A percentile compares a stretch with the other conserved stretches of the same genome.
These are phyloP conservation scores for Tyrannus savana DNA, from an alignment of 2,113 vertebrate genomes.

Conservation along the genomic window DNA sequence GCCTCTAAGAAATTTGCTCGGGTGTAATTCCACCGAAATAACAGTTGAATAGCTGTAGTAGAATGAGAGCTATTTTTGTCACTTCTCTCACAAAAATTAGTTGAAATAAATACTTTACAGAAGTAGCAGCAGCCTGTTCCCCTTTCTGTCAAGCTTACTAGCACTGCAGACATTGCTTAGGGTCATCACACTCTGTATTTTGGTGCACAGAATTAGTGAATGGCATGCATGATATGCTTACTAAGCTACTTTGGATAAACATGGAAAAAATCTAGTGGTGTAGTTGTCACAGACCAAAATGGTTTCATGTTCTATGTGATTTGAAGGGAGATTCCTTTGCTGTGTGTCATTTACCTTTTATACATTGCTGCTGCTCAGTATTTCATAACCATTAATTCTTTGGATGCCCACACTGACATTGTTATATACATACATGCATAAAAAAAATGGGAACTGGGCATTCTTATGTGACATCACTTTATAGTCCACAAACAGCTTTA, in stretches of 20 bases:
- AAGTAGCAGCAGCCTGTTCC: not conserved
- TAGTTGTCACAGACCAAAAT: constrained; percentile 68
- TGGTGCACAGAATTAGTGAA: constrained; percentile 55
- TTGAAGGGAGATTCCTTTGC: constrained; percentile 74
- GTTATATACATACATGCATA: constrained; percentile 10
- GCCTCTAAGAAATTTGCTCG: not conserved
- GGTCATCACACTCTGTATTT: constrained; percentile 53
- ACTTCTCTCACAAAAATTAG: constrained; percentile 3
- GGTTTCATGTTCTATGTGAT: constrained; percentile 64
- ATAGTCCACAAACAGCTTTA: constrained; percentile 28
- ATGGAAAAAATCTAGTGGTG: constrained; percentile 73
- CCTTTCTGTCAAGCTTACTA: not conserved
- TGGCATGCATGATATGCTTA: constrained; percentile 57
- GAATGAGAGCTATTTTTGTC: constrained; percentile 11
- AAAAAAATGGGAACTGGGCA: constrained; percentile 60
- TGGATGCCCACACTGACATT: constrained; percentile 58
- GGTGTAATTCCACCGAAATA: not conserved
- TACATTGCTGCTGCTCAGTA: constrained; percentile 44
- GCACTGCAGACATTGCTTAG: not conserved
- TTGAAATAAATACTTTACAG: not conserved
- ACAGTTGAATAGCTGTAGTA: not conserved
- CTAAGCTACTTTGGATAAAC: constrained; percentile 70
- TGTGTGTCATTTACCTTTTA: constrained; percentile 75
- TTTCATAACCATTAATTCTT: constrained; percentile 63
- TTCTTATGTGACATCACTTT: constrained; percentile 53